phyloP scores from a whole-genome alignment of 2,888 invertebrate genomes.

The Lepeophtheirus nordmannii region DNA sequence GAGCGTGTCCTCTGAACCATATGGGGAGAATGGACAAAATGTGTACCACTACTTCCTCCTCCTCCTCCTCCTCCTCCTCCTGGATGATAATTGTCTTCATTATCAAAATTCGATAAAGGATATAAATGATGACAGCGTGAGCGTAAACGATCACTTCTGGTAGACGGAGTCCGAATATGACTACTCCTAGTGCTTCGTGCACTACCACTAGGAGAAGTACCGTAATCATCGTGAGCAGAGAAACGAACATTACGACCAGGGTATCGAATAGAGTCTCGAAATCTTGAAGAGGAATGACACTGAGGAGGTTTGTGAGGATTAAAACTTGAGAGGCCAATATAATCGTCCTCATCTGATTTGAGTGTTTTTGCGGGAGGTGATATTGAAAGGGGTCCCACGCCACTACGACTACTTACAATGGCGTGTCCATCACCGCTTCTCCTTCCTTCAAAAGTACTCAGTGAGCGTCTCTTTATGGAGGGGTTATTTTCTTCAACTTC shows the following conservation, averaged over 20 bases:
- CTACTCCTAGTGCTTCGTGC: too few species aligned
- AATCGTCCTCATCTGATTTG: neutral
- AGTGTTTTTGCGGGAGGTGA: constrained; percentile 10
- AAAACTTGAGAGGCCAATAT: neutral
- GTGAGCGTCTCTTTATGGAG: too few species aligned
- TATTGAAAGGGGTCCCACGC: neutral
- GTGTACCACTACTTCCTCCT: too few species aligned
- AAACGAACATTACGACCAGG: neutral
- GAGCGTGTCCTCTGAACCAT: constrained; percentile 19
- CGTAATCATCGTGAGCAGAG: neutral
- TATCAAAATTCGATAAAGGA: neutral
- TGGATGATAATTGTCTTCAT: neutral
- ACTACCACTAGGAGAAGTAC: too few species aligned
- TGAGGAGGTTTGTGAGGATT: neutral
- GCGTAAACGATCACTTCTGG: neutral
- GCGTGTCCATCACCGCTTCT: too few species aligned
- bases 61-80: too few species aligned
- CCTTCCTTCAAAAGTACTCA: too few species aligned
- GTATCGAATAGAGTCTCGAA: neutral
- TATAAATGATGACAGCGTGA: neutral
- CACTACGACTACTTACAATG: neutral
- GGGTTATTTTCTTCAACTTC: too few species aligned
- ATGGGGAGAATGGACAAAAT: neutral
- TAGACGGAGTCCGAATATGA: neutral
- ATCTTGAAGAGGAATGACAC: neutral